A percentile compares a stretch with the other conserved stretches of the same genome.
phyloP scores from a whole-genome alignment of 1,140 invertebrate species.

The Drosophila kanapiae region DNA sequence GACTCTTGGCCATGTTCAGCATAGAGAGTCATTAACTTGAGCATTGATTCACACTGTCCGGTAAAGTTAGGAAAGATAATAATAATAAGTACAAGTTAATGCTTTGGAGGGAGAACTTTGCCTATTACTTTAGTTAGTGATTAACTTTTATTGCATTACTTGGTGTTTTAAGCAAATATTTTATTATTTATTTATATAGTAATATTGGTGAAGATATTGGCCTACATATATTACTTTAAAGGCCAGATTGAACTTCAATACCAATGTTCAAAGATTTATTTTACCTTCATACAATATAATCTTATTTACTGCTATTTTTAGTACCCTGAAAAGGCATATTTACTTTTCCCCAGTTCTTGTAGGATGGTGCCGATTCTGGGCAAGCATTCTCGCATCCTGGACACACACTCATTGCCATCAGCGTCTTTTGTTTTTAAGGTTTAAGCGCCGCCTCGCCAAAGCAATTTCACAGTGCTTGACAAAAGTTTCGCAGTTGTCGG shows the following conservation, averaged over 20 bases:
- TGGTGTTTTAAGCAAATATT: neutral
- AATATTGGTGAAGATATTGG: too few species aligned
- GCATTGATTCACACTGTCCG: constrained; percentile 59
- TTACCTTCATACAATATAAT: neutral
- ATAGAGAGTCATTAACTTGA: constrained; percentile 68
- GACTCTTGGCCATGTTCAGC: constrained; percentile 71
- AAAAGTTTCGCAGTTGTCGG: constrained; percentile 62
- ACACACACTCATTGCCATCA: constrained; percentile 56
- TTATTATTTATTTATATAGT: too few species aligned
- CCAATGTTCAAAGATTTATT: neutral
- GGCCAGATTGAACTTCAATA: neutral
- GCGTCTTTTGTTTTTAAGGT: constrained; percentile 76
- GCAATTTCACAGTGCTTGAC: constrained; percentile 82
- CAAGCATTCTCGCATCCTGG: constrained; percentile 30
- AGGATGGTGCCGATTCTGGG: constrained; percentile 29
- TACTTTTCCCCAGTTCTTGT: neutral
- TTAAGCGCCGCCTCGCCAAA: constrained; percentile 66
- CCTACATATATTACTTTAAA: too few species aligned
- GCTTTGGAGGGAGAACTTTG: neutral
- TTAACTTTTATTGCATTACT: neutral
- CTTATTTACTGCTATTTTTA: neutral
- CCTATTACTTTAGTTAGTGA: neutral
- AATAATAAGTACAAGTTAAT: neutral
- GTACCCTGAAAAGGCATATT: too few species aligned
- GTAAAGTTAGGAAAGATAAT: neutral